Base-by-base conservation (phyloP, 2,888 invertebrate genomes). In the Yponomeuta plumbellus region DNA sequence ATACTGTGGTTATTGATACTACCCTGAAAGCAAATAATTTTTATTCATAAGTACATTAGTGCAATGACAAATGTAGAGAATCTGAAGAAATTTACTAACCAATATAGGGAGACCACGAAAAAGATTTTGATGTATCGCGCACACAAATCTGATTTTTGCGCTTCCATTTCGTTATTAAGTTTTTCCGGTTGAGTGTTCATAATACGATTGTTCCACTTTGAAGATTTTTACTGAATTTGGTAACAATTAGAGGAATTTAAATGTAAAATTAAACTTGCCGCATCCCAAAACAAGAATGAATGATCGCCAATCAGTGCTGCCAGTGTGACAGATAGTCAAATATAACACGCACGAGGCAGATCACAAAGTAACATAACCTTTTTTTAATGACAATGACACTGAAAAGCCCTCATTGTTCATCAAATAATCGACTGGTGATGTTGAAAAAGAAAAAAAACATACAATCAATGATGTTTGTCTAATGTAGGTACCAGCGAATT, bases 1-100 rank as follows among this genome's bases (percentile, higher is more conserved):
- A 99, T 52, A 99, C 98, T 78, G 98, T 97, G 6, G 96, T 92
- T 77, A 99, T 99, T 21, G 98, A 98, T 22, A 98, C 94, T 66
- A 95, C 79, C 98, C 98, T 97, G 84, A 71, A 93, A 93, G 69
- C 67, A 70, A 71, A 65, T 56, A 61, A 26, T 56, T n/a, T 52
- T 66, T 61, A 69, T 11, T 52, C 39, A 66, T 68, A 74, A 71
- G 56, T 70, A 65, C 67, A 40, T 8, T 6, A 6, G 20, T 57
- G 57, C 11, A 23, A 23, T 52, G 1, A 4, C 4, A 5, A 21
- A 58, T 8, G 2, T 8, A 21, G n/a, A 17, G 13, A 11, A 5
- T 0, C 13, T 63, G 56, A 4, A 13, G 20, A 26, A 66, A 59
- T 68, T 26, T 23, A 64, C 92, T 92, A 86, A 96, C 97, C 96